These are phyloP conservation scores for Squalus acanthias DNA, from an alignment of 2,797 vertebrate species.

Conservation along the genomic window DNA sequence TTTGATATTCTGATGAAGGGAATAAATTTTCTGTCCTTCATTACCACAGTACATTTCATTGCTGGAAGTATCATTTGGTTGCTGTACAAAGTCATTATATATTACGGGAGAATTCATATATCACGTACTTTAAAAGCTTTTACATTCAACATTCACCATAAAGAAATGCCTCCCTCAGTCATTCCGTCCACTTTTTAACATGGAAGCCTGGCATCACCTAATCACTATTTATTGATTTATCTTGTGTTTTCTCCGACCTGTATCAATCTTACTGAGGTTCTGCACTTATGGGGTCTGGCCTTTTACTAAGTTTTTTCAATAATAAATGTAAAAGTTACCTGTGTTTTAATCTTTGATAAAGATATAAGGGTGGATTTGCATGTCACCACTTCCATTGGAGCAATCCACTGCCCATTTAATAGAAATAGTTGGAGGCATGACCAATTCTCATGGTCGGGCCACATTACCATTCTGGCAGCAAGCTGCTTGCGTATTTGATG, in stretches of 20 bases:
- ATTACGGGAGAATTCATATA: neutral
- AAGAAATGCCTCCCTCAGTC: neutral
- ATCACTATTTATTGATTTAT: neutral
- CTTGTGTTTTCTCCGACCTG: neutral
- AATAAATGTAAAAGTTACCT: neutral
- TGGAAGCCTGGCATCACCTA: neutral
- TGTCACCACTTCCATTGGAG: neutral
- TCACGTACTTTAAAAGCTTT: neutral
- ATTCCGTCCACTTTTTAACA: neutral
- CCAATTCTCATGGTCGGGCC: neutral
- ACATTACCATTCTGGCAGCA: neutral
- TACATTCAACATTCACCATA: neutral
- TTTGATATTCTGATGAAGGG: neutral
- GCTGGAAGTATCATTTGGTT: neutral
- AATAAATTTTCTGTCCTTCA: neutral
- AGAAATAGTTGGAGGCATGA: neutral
- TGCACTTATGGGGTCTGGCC: neutral
- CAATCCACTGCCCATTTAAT: neutral
- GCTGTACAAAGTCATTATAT: neutral
- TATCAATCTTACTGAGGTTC: neutral
- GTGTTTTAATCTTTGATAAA: neutral
- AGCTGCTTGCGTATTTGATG: neutral
- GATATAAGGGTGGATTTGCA: neutral
- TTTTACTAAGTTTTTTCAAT: neutral
- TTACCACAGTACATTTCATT: neutral